Evolutionary conservation across 2,888 invertebrate species (phyloP).

Genomic region (Eristalis pertinax): DNA sequence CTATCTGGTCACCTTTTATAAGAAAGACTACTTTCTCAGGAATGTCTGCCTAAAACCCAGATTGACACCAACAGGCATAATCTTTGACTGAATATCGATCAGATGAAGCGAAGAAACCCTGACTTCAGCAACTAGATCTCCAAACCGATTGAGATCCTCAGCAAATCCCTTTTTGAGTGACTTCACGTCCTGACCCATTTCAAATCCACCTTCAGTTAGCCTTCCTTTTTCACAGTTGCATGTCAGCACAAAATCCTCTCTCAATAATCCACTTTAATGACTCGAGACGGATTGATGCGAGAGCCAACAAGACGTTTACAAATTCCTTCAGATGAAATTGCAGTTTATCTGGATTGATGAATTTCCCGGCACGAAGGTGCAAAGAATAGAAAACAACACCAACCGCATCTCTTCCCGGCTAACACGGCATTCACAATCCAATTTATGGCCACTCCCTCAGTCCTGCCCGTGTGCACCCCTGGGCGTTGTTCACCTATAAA

Average conservation of each 20-base stretch:
- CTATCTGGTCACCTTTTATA: no score
- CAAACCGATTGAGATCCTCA: neutral
- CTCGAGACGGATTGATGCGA: neutral
- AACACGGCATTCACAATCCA: slow-evolving; percentile 5
- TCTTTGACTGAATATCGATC: no score
- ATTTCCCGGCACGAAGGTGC: neutral
- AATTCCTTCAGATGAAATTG: neutral
- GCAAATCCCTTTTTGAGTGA: neutral
- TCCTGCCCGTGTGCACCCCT: neutral
- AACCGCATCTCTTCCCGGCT: neutral
- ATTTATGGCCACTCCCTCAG: slow-evolving; percentile 15
- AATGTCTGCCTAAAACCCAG: no score
- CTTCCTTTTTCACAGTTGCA: neutral
- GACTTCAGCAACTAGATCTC: neutral
- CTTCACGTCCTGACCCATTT: neutral
- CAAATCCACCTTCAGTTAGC: neutral
- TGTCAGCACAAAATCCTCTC: neutral
- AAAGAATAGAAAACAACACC: neutral
- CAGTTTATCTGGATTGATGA: neutral
- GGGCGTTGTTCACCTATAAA: slow-evolving; percentile 6
- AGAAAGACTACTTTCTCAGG: no score
- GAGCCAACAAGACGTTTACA: neutral
- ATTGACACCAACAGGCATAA: no score
- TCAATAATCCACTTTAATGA: neutral
- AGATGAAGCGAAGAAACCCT: no score